Percentiles rank a stretch among this genome's conserved stretches.
Conservation (phyloP, 2,113 vertebrate genomes). For the Hymenochirus boettgeri region DNA sequence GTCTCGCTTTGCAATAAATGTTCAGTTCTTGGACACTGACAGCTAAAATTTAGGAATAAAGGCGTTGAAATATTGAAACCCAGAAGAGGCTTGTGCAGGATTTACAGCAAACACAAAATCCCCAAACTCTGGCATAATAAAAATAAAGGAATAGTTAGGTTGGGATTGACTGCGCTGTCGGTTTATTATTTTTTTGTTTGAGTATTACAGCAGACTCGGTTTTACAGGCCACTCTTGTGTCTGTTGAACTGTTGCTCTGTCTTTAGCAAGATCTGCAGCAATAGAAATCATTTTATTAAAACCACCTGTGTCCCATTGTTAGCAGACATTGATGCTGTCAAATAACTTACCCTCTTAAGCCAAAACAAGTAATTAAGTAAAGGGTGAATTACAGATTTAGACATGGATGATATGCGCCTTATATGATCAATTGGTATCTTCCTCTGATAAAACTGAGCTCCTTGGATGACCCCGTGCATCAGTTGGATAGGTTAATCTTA, state of each 20-base stretch:
- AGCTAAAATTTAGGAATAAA: slow-evolving; percentile 15
- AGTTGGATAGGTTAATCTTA: slow-evolving; percentile 50
- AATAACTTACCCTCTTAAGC: slow-evolving; percentile 64
- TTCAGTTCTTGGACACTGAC: slow-evolving; percentile 10
- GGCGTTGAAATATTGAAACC: slow-evolving; percentile 1
- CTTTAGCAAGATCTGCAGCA: slow-evolving; percentile 63
- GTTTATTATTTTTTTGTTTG: slow-evolving; percentile 46
- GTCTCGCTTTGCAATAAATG: slow-evolving; percentile 6
- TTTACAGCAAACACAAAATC: slow-evolving; percentile 21
- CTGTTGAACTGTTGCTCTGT: slow-evolving; percentile 66
- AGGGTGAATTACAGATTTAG: slow-evolving; percentile 65
- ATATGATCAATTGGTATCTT: slow-evolving; percentile 76
- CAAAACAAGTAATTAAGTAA: slow-evolving; percentile 75
- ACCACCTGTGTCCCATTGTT: slow-evolving; percentile 73
- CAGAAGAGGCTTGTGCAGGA: slow-evolving; percentile 15
- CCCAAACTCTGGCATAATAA: slow-evolving; percentile 40
- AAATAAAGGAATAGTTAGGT: slow-evolving; percentile 47
- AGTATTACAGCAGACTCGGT: slow-evolving; percentile 50
- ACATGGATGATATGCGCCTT: slow-evolving; percentile 63
- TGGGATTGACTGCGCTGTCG: slow-evolving; percentile 44
- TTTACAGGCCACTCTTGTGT: slow-evolving; percentile 72
- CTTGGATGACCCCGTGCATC: slow-evolving; percentile 40
- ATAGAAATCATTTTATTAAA: slow-evolving; percentile 70
- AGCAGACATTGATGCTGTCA: slow-evolving; percentile 64
- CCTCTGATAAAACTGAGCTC: slow-evolving; percentile 61